A percentile compares a stretch with the other conserved stretches of the same genome.
These are phyloP conservation scores for Brachypodius melanocephalos DNA, from an alignment of 2,113 vertebrate species.

Conservation along the genomic window DNA sequence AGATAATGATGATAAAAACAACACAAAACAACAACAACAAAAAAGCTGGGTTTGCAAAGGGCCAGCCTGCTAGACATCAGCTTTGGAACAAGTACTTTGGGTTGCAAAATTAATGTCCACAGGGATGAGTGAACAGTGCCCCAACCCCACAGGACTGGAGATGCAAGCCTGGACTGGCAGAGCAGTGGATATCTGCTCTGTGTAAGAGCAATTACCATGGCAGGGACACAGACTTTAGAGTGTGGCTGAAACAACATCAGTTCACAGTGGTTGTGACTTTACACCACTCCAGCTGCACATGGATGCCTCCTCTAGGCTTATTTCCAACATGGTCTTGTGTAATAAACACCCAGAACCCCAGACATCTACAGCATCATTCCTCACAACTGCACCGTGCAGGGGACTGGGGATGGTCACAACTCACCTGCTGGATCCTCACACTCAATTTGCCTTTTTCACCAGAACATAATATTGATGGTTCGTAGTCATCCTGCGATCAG, in stretches of 20 bases:
- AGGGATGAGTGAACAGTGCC: neutral
- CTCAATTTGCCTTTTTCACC: neutral
- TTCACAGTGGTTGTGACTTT: neutral
- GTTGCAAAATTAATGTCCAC: neutral
- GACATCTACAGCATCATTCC: neutral
- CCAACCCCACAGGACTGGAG: neutral
- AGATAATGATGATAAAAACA: neutral
- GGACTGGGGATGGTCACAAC: neutral
- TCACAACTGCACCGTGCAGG: neutral
- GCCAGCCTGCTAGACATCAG: neutral
- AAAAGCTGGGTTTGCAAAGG: neutral
- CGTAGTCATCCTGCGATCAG: conserved; percentile 24
- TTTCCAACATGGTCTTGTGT: neutral
- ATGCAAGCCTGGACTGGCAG: neutral
- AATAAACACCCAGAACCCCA: neutral
- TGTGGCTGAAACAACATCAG: neutral
- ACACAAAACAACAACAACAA: neutral
- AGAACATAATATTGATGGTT: neutral
- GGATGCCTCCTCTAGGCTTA: neutral
- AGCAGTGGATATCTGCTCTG: fast-evolving
- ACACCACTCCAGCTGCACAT: neutral
- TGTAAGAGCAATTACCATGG: neutral
- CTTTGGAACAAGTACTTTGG: neutral
- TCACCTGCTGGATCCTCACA: neutral
- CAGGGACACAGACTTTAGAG: neutral